Evolutionary conservation across 2,113 vertebrate species (phyloP).

Genomic region (Melanotaenia duboulayi): DNA sequence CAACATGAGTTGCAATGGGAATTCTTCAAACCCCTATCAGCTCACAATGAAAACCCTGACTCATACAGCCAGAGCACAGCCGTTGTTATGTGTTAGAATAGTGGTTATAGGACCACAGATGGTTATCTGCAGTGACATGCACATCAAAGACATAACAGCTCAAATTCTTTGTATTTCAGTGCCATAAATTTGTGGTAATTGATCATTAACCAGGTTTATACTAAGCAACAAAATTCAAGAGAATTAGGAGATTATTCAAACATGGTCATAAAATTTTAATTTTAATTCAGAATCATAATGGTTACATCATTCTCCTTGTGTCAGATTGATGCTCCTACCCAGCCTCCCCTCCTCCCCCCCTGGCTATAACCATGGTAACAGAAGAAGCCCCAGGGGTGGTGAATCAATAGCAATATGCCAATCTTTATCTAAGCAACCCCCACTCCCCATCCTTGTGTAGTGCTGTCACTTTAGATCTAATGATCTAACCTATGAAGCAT

Average conservation of each 20-base stretch:
- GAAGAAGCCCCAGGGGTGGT: conserved; percentile 68
- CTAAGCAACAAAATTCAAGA: conserved; percentile 35
- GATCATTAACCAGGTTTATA: conserved; percentile 26
- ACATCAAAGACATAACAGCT: conserved; percentile 34
- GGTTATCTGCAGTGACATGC: conserved; percentile 59
- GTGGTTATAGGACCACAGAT: conserved; percentile 73
- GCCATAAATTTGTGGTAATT: conserved; percentile 45
- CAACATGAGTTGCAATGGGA: conserved; percentile 77
- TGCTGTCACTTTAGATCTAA: conserved; percentile 82
- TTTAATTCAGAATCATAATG: conserved; percentile 48
- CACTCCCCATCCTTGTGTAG: conserved; percentile 77
- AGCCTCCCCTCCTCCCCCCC: not conserved
- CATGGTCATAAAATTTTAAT: conserved; percentile 42
- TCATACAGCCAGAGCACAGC: conserved; percentile 55
- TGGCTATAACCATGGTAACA: conserved; percentile 76
- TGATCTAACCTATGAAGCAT: conserved; percentile 82
- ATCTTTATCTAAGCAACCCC: conserved; percentile 79
- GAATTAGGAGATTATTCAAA: conserved; percentile 55
- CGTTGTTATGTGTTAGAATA: conserved; percentile 66
- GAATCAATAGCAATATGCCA: conserved; percentile 84
- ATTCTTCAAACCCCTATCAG: conserved; percentile 80
- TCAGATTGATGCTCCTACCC: conserved; percentile 49
- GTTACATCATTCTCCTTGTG: conserved; percentile 64
- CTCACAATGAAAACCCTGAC: conserved; percentile 77
- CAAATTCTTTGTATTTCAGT: conserved; percentile 22